Conservation (phyloP, 2,113 vertebrate genomes). For the Chaetorhynchus papuensis region DNA sequence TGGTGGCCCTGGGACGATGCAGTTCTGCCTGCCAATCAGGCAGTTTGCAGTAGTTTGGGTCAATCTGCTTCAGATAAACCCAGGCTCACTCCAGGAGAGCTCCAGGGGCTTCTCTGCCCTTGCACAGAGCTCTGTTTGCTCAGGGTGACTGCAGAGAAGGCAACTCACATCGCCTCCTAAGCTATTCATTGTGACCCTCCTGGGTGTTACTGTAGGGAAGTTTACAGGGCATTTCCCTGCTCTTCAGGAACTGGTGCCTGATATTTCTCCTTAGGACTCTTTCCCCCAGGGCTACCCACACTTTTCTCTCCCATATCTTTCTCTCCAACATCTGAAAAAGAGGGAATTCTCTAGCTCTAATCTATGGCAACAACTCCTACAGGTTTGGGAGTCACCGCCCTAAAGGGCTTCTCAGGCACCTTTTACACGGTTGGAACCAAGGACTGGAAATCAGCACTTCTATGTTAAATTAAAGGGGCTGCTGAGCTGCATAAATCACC, state of each 20-base stretch:
- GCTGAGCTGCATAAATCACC: background rate
- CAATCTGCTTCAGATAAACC: background rate
- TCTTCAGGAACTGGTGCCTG: background rate
- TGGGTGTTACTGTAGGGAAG: background rate
- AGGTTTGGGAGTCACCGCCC: background rate
- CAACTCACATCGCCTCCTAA: background rate
- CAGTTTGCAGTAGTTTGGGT: background rate
- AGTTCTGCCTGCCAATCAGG: background rate
- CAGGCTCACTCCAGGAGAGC: background rate
- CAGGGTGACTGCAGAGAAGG: background rate
- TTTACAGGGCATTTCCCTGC: background rate
- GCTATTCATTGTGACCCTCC: background rate
- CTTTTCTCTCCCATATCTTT: background rate
- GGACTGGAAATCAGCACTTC: background rate
- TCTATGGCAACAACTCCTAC: background rate
- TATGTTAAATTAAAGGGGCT: rapidly evolving
- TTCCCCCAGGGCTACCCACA: background rate
- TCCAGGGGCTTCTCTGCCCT: background rate
- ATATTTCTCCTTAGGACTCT: background rate
- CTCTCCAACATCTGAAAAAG: background rate
- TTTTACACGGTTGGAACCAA: background rate
- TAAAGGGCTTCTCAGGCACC: background rate
- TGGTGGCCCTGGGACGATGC: rapidly evolving
- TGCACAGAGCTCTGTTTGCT: background rate
- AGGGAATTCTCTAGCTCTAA: background rate